Conservation (phyloP, 2,888 invertebrate species). For the Caenorhabditis wallacei region DNA sequence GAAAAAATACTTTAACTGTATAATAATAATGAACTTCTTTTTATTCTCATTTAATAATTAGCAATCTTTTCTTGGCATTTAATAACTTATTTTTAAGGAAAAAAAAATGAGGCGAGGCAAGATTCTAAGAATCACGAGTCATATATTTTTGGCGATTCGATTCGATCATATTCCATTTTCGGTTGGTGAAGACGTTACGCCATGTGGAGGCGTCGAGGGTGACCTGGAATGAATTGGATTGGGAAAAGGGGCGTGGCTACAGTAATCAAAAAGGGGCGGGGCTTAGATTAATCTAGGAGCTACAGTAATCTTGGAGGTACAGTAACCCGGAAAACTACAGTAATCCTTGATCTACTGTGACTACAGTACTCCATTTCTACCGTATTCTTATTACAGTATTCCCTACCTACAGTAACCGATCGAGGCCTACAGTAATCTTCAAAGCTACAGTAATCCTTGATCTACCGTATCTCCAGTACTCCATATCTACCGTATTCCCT, state of each 20-base stretch:
- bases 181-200: conserved; percentile 66
- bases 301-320: too few relatives aligned
- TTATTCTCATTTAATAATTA: neutral
- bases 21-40: conserved; percentile 26
- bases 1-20: conserved; percentile 42
- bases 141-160: conserved; percentile 74
- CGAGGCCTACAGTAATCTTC: too few relatives aligned
- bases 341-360: too few relatives aligned
- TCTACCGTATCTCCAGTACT: too few relatives aligned
- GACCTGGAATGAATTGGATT: conserved; percentile 44
- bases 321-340: too few relatives aligned
- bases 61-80: too few relatives aligned
- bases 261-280: neutral
- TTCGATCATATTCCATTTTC: conserved; percentile 78
- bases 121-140: conserved; percentile 35
- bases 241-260: neutral
- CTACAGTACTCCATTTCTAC: too few relatives aligned
- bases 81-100: neutral
- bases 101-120: neutral
- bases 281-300: neutral
- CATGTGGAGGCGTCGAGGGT: conserved; percentile 64
- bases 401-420: too few relatives aligned
- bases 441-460: too few relatives aligned
- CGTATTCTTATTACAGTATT: too few relatives aligned
- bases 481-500: too few relatives aligned